phyloP scores from a whole-genome alignment of 2,113 vertebrate species.

The Caranx ignobilis region DNA sequence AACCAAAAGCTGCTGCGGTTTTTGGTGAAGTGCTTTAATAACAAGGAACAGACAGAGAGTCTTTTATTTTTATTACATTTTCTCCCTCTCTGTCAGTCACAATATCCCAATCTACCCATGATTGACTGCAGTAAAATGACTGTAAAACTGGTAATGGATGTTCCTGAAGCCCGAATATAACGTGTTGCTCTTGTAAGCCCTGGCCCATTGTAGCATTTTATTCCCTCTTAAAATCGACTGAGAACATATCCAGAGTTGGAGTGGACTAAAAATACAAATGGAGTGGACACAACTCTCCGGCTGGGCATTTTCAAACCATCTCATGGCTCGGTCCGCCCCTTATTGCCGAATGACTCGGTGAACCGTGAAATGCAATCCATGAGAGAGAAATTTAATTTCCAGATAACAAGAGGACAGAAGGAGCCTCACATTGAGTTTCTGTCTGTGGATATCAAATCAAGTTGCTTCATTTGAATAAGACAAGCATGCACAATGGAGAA shows the following conservation, averaged over 20 bases:
- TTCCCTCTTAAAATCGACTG: neutral
- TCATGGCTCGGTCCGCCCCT: conserved; percentile 46
- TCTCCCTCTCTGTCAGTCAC: neutral
- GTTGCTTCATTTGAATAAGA: conserved; percentile 69
- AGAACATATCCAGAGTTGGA: neutral
- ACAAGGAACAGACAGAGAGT: neutral
- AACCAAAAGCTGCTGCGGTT: neutral
- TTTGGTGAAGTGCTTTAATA: neutral
- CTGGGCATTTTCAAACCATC: conserved; percentile 52
- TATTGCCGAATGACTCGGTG: conserved; percentile 61
- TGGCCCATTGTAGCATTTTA: conserved; percentile 4
- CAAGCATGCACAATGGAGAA: conserved; percentile 53
- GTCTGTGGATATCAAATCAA: conserved; percentile 76
- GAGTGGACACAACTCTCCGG: conserved; percentile 35
- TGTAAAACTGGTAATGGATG: neutral
- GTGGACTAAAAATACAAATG: conserved; percentile 24
- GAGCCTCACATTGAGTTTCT: conserved; percentile 71
- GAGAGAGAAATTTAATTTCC: conserved; percentile 76
- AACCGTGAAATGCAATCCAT: conserved; percentile 78
- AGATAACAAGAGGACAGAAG: conserved; percentile 73
- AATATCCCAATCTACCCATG: neutral
- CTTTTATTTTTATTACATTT: conserved; percentile 1
- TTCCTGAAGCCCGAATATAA: conserved; percentile 14
- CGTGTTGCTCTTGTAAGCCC: neutral
- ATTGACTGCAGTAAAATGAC: neutral